phyloP scores from a whole-genome alignment of 2,113 vertebrate genomes.

The Phyllostomus hastatus region DNA sequence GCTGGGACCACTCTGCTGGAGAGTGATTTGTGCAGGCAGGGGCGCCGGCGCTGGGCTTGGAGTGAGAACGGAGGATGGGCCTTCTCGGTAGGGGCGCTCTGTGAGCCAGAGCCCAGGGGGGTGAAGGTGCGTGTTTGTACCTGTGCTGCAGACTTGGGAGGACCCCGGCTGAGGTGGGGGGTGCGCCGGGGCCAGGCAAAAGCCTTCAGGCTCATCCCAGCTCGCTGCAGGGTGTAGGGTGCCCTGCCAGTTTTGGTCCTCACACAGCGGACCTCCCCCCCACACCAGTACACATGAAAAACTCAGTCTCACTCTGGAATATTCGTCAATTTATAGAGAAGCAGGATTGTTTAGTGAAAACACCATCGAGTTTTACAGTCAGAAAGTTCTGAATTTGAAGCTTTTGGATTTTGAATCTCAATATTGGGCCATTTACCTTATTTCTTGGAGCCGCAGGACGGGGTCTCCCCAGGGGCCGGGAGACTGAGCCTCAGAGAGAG shows the following conservation, averaged over 20 bases:
- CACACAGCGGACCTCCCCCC: background rate
- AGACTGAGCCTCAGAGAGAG: background rate
- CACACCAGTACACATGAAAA: accelerated
- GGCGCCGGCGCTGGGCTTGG: background rate
- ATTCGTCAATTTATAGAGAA: background rate
- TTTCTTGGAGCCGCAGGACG: background rate
- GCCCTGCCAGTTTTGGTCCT: background rate
- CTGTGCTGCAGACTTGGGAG: background rate
- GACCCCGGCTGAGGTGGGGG: too few relatives aligned
- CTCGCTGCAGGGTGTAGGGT: background rate
- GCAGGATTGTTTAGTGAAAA: background rate
- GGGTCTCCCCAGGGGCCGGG: background rate
- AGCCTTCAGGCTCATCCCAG: too few relatives aligned
- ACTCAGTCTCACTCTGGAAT: background rate
- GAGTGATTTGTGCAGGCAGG: background rate
- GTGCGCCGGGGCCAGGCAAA: background rate
- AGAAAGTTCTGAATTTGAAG: background rate
- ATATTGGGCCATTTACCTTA: background rate
- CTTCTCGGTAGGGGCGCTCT: background rate
- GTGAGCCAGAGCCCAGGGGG: background rate
- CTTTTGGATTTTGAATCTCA: background rate
- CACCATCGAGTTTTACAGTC: background rate
- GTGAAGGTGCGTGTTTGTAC: background rate
- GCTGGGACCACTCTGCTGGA: background rate
- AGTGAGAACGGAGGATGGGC: background rate